phyloP scores from a whole-genome alignment of 2,888 invertebrate genomes.

The Pammene aurita region DNA sequence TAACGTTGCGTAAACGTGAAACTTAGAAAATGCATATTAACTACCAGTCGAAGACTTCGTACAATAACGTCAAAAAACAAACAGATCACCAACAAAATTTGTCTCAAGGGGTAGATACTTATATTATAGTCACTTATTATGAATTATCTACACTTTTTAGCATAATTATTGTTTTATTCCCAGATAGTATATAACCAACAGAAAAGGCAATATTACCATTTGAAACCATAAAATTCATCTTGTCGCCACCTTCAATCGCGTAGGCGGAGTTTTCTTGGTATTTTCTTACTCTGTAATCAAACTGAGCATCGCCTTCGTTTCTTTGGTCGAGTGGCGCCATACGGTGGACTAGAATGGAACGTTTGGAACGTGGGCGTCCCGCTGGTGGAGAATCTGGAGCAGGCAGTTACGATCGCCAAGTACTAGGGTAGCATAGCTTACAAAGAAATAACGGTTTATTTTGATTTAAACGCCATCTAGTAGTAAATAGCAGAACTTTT shows the following conservation, averaged over 20 bases:
- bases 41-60: neutral
- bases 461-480: conserved; percentile 52
- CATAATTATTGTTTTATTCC: no score
- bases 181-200: no score
- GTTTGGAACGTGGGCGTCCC: conserved; percentile 75
- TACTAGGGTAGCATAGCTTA: conserved; percentile 67
- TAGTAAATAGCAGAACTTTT: conserved; percentile 45
- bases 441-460: conserved; percentile 19
- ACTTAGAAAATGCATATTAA: neutral
- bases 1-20: neutral
- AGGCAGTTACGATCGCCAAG: conserved; percentile 81
- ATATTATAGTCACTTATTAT: no score
- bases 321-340: conserved; percentile 43
- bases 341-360: conserved; percentile 61
- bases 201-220: no score
- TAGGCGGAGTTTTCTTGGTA: conserved; percentile 9
- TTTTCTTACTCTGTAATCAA: conserved; percentile 39
- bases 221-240: no score
- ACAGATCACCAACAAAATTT: no score
- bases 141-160: no score
- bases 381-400: conserved; percentile 82
- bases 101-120: no score
- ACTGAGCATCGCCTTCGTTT: no score
- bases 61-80: neutral
- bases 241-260: no score